Evolutionary conservation across 2,113 vertebrate genomes (phyloP).

Genomic region (Megatriorchis doriae): DNA sequence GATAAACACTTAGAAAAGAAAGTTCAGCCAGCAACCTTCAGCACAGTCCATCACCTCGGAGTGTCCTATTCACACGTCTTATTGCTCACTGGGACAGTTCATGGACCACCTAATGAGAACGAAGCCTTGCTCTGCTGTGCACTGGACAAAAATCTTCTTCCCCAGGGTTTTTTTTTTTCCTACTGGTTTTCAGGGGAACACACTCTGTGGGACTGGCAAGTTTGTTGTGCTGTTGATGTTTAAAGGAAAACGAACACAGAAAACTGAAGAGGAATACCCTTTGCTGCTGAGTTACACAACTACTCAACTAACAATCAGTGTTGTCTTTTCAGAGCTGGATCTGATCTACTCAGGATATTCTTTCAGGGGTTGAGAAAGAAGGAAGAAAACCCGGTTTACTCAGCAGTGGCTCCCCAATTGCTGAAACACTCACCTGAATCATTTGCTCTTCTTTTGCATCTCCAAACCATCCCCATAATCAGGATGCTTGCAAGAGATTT

Average conservation of each 20-base stretch:
- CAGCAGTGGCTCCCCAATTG: neutral
- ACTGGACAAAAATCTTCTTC: neutral
- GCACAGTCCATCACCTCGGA: neutral
- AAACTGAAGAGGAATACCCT: neutral
- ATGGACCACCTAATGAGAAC: fast-evolving
- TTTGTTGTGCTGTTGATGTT: neutral
- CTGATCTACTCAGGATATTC: neutral
- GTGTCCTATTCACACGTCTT: neutral
- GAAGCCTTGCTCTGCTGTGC: neutral
- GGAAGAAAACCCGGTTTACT: neutral
- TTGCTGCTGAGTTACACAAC: neutral
- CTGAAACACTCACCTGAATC: neutral
- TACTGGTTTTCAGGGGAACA: neutral
- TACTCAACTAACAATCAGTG: neutral
- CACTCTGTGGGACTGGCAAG: neutral
- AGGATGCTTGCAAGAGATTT: neutral
- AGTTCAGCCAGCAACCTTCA: neutral
- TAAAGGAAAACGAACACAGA: neutral
- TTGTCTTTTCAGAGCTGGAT: neutral
- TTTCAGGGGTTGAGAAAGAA: neutral
- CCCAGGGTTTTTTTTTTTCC: neutral
- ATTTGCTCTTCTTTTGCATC: neutral
- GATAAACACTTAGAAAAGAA: neutral
- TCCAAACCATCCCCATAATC: neutral
- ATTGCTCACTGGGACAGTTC: neutral